Percentiles rank a stretch among this genome's conserved stretches.
These are phyloP conservation scores for Gambusia holbrooki DNA, from an alignment of 2,113 vertebrate species.

Conservation along the genomic window DNA sequence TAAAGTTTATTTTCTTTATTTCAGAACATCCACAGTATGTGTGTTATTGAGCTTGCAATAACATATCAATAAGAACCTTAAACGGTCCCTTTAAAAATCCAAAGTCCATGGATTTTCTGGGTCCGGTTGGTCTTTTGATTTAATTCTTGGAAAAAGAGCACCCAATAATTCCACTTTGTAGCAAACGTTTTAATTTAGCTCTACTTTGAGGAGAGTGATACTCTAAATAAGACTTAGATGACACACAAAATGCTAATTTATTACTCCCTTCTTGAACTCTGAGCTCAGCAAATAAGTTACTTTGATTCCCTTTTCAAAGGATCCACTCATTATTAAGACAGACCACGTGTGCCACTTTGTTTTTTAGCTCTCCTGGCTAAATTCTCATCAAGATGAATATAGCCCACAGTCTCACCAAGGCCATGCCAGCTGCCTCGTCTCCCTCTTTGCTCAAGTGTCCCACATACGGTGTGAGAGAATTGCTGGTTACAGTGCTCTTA, in stretches of 20 bases:
- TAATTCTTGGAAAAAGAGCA: neutral
- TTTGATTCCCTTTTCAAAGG: constrained; percentile 42
- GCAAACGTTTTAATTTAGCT: neutral
- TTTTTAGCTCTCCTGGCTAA: constrained; percentile 50
- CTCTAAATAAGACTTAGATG: constrained; percentile 19
- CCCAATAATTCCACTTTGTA: neutral
- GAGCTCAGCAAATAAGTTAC: neutral
- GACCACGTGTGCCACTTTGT: constrained; percentile 62
- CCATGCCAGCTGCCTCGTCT: constrained; percentile 64
- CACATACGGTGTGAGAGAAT: constrained; percentile 73
- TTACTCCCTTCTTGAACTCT: constrained; percentile 6
- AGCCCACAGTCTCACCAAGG: constrained; percentile 47
- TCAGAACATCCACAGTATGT: neutral
- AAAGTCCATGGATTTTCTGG: neutral
- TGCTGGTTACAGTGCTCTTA: constrained; percentile 67
- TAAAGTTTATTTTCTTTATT: neutral
- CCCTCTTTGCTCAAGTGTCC: constrained; percentile 71
- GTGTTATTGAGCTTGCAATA: neutral
- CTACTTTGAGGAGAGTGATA: constrained; percentile 9
- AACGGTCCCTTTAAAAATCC: constrained; percentile 9
- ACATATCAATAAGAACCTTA: neutral
- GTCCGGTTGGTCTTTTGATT: neutral
- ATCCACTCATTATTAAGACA: constrained; percentile 54
- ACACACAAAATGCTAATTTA: constrained; percentile 13
- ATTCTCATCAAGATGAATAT: constrained; percentile 48